Percentiles rank a stretch among this genome's conserved stretches.
Conservation (phyloP, 2,113 vertebrate genomes). For the Sinosuthora webbiana region DNA sequence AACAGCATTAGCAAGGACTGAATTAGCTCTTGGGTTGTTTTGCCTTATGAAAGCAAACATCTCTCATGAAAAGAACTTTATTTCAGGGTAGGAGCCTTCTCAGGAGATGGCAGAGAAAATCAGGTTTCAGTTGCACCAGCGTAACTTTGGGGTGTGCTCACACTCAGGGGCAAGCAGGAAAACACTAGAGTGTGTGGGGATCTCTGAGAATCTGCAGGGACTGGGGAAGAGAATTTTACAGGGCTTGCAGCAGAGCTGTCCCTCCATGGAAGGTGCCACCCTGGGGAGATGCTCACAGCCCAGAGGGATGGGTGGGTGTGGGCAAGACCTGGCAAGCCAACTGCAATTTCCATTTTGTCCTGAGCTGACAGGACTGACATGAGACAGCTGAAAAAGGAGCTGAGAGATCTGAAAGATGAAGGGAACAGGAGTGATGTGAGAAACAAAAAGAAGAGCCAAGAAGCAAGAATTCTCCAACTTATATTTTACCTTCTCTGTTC, state of each 20-base stretch:
- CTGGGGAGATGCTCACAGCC: background rate
- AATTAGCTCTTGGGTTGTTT: background rate
- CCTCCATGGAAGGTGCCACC: background rate
- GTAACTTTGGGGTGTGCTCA: background rate
- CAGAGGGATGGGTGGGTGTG: too few relatives aligned
- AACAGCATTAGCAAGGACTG: background rate
- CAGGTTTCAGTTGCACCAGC: background rate
- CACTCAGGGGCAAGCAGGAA: background rate
- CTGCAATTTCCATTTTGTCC: background rate
- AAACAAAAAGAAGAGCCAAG: background rate
- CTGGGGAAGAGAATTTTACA: background rate
- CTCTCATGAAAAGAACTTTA: background rate
- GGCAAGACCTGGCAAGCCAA: background rate
- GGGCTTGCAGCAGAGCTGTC: background rate
- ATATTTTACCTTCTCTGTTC: background rate
- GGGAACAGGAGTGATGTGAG: background rate
- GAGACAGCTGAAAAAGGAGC: background rate
- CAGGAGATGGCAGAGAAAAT: background rate
- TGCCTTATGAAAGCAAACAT: background rate
- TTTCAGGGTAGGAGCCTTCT: background rate
- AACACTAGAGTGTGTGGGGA: background rate
- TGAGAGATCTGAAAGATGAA: background rate
- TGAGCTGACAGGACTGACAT: background rate
- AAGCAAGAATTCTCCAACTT: background rate
- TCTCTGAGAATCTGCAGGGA: background rate